A percentile compares a stretch with the other conserved stretches of the same genome.
Conservation (phyloP, 2,113 vertebrate genomes). For the Columba janthina region DNA sequence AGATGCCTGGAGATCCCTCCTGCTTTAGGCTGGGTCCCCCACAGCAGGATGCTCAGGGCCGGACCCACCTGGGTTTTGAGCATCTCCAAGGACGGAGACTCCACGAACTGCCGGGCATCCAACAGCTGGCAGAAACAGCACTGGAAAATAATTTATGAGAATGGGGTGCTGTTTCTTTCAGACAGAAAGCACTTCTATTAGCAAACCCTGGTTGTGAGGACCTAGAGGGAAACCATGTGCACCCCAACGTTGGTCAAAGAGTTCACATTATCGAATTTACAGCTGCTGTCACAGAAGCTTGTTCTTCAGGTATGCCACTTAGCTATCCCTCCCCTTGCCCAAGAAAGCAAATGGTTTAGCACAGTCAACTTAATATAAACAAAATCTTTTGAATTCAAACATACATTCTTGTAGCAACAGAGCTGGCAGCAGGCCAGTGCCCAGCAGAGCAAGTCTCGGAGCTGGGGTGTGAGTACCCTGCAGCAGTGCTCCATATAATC, state of each 20-base stretch:
- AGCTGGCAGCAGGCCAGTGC: background rate
- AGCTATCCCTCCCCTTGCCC: background rate
- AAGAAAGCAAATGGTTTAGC: background rate
- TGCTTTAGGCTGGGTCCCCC: background rate
- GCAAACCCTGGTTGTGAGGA: background rate
- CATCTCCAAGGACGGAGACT: background rate
- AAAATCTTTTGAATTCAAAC: background rate
- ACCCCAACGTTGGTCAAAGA: background rate
- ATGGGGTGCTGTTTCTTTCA: fast-evolving
- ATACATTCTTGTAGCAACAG: background rate
- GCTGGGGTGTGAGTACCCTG: background rate
- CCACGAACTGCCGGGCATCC: background rate
- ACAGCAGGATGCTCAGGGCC: background rate
- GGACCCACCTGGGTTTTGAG: background rate
- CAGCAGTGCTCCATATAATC: background rate
- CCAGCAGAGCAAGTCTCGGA: background rate
- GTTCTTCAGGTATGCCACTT: background rate
- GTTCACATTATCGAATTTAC: too few relatives aligned
- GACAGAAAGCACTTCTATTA: background rate
- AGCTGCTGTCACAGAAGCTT: background rate
- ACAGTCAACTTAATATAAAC: fast-evolving
- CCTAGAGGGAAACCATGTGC: fast-evolving
- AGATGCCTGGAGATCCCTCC: background rate
- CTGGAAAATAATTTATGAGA: background rate
- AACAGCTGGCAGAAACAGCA: background rate